Percentiles rank a stretch among this genome's conserved stretches.
phyloP scores from a whole-genome alignment of 2,113 vertebrate genomes.

The Notechis scutatus region DNA sequence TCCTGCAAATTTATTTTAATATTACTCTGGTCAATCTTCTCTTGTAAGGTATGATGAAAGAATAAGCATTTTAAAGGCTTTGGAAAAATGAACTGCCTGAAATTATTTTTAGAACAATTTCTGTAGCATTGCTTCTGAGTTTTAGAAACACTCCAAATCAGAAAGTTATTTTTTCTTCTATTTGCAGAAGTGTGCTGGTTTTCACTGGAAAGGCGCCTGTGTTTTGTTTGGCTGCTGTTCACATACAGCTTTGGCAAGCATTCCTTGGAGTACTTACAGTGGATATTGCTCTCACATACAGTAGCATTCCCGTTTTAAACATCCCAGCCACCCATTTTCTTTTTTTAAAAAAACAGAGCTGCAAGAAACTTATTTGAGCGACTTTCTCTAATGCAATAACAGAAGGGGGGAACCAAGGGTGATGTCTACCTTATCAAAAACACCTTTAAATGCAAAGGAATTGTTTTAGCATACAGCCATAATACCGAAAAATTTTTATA shows the following conservation, averaged over 20 bases:
- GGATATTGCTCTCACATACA: conserved; percentile 75
- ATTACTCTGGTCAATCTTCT: conserved; percentile 64
- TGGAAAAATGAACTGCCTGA: conserved; percentile 59
- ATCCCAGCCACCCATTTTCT: conserved; percentile 76
- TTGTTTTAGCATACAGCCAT: conserved; percentile 54
- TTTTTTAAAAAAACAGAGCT: conserved; percentile 38
- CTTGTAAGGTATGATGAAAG: conserved; percentile 64
- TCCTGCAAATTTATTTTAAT: conserved; percentile 42
- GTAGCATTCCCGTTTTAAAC: conserved; percentile 79
- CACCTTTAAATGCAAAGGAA: conserved; percentile 45
- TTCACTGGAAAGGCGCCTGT: conserved; percentile 84
- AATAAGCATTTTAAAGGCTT: conserved; percentile 64
- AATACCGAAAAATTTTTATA: conserved; percentile 41
- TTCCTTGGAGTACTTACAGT: conserved; percentile 85
- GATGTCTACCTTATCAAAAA: conserved; percentile 49
- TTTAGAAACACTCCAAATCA: conserved; percentile 78
- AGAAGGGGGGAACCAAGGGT: conserved; percentile 39
- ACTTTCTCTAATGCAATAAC: conserved; percentile 57
- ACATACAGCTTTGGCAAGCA: conserved; percentile 86
- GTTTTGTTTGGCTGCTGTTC: conserved; percentile 96
- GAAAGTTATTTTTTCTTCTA: conserved; percentile 84
- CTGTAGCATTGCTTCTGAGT: conserved; percentile 74
- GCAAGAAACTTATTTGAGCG: conserved; percentile 64
- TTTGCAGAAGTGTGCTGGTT: conserved; percentile 87
- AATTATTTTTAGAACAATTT: conserved; percentile 82